phyloP scores from a whole-genome alignment of 2,888 invertebrate genomes.

The Apodemia duryi region DNA sequence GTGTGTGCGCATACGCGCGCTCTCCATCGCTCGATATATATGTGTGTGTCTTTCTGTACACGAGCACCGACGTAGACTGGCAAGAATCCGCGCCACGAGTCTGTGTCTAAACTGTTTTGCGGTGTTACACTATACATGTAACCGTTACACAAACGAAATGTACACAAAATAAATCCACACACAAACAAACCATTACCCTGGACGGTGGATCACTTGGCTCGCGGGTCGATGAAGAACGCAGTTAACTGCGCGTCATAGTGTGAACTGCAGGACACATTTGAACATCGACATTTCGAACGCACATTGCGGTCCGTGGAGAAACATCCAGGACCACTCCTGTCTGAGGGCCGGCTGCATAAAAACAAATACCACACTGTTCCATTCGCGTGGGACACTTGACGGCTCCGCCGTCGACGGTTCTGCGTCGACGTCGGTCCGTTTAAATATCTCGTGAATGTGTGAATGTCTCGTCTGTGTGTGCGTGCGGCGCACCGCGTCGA shows the following conservation, averaged over 20 bases:
- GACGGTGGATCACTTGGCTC: conserved; percentile 80
- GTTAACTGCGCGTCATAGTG: conserved; percentile 63
- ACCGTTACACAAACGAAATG: background rate
- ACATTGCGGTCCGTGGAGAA: conserved; percentile 75
- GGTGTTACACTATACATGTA: conserved; percentile 1
- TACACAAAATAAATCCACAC: conserved; percentile 34
- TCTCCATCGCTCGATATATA: background rate
- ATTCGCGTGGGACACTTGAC: conserved; percentile 2
- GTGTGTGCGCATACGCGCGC: background rate
- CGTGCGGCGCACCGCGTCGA: background rate
- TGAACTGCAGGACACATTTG: conserved; percentile 74
- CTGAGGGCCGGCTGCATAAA: conserved; percentile 59
- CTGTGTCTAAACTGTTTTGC: background rate
- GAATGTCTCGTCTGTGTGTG: background rate
- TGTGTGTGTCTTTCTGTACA: too few relatives aligned
- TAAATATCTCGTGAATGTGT: background rate
- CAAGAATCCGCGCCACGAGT: conserved; percentile 24
- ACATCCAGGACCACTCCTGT: conserved; percentile 67
- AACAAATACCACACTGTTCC: conserved; percentile 26
- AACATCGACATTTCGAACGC: conserved; percentile 82
- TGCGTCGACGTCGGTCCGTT: background rate
- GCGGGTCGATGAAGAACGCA: conserved; percentile 81
- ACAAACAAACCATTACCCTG: conserved; percentile 52
- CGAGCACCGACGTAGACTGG: conserved; percentile 19
- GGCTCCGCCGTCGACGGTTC: background rate